Evolutionary conservation across 2,113 vertebrate species (phyloP).

Genomic region (Ceyx melanurus): DNA sequence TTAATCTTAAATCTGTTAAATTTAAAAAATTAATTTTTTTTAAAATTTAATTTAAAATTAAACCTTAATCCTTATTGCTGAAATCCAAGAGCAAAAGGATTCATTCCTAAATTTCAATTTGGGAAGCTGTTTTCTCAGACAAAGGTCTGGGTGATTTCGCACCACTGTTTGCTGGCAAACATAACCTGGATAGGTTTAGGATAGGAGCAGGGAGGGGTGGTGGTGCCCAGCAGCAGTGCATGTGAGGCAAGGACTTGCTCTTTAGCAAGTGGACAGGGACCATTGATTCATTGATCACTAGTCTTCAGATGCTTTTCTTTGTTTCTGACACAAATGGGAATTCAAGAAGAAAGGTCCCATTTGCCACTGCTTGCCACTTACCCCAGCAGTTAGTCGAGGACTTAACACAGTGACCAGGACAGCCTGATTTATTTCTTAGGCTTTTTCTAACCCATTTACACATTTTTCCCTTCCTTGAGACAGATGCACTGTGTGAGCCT

Average conservation of each 20-base stretch:
- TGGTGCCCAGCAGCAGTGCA: not conserved
- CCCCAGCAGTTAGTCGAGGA: not conserved
- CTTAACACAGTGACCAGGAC: not conserved
- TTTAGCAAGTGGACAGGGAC: not conserved
- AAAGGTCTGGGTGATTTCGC: not conserved
- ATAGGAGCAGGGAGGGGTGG: not conserved
- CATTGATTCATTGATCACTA: not conserved
- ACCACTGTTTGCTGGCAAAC: not conserved
- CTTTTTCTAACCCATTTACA: not conserved
- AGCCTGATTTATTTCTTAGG: not conserved
- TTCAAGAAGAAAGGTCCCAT: not conserved
- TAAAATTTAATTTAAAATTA: too few relatives aligned
- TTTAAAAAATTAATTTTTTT: too few relatives aligned
- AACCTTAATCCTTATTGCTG: not conserved
- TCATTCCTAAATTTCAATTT: not conserved
- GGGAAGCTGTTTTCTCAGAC: not conserved
- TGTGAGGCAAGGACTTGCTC: not conserved
- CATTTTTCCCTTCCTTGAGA: not conserved
- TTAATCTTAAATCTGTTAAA: too few relatives aligned
- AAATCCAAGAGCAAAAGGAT: not conserved
- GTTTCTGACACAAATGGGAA: not conserved
- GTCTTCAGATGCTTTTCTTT: fast-evolving
- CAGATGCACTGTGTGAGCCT: not conserved
- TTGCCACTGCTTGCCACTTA: not conserved
- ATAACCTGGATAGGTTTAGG: not conserved